Conservation (phyloP, 1,140 invertebrate genomes). For the Drosophila mojavensis region DNA sequence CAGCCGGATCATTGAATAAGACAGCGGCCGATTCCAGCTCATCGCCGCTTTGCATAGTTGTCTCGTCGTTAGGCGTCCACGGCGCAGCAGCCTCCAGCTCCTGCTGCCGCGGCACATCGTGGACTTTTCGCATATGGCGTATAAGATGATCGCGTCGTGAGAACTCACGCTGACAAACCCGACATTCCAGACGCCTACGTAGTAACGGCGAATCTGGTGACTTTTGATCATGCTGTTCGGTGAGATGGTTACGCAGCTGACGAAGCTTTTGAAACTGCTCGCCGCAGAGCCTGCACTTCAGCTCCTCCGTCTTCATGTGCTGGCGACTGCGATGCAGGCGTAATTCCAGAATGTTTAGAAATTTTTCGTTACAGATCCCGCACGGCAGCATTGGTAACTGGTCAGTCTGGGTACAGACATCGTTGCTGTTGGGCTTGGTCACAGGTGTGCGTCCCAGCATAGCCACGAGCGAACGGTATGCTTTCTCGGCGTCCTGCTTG, state of each 20-base stretch:
- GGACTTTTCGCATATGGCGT: slow-evolving; percentile 67
- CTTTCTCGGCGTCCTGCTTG: slow-evolving; percentile 64
- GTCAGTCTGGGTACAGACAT: slow-evolving; percentile 74
- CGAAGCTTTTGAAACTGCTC: slow-evolving; percentile 60
- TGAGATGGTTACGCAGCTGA: slow-evolving; percentile 62
- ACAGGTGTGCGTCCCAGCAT: slow-evolving; percentile 47
- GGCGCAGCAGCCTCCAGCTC: not conserved
- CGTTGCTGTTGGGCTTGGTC: slow-evolving; percentile 30
- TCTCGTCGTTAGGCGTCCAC: slow-evolving; percentile 35
- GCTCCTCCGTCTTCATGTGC: slow-evolving; percentile 39
- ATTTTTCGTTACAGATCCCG: slow-evolving; percentile 70
- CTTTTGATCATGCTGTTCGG: slow-evolving; percentile 55
- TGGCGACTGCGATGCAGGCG: slow-evolving; percentile 61
- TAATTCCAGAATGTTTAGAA: slow-evolving; percentile 61
- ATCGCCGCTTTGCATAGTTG: slow-evolving; percentile 50
- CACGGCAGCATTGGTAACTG: slow-evolving; percentile 63
- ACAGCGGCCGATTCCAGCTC: slow-evolving; percentile 62
- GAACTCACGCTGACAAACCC: slow-evolving; percentile 60
- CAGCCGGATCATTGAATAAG: slow-evolving; percentile 44
- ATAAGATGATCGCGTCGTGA: slow-evolving; percentile 67
- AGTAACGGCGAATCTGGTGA: slow-evolving; percentile 3
- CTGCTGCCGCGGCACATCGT: slow-evolving; percentile 36
- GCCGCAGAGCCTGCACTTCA: slow-evolving; percentile 67
- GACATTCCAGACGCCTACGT: slow-evolving; percentile 47
- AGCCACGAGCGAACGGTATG: slow-evolving; percentile 64